A percentile compares a stretch with the other conserved stretches of the same genome.
Conservation (phyloP, 2,888 invertebrate genomes). For the Polymixis flavicincta region DNA sequence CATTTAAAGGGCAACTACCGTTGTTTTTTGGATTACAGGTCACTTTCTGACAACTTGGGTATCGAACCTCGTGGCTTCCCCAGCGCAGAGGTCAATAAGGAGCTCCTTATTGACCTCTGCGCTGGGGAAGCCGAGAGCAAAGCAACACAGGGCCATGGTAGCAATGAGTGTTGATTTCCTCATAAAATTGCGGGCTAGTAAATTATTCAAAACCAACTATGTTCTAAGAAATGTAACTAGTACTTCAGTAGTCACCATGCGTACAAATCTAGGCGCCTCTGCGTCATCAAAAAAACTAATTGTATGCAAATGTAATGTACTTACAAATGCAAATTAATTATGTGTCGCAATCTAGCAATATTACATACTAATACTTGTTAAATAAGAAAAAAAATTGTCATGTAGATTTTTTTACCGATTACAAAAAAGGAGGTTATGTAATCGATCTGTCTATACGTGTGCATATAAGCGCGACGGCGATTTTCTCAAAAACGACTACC, state of each 20-base stretch:
- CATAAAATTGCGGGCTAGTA: conserved; percentile 10
- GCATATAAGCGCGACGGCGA: no score
- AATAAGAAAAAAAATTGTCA: not conserved
- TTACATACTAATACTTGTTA: not conserved
- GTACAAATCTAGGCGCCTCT: conserved; percentile 52
- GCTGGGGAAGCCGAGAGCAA: no score
- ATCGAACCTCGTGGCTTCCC: no score
- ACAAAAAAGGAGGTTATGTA: not conserved
- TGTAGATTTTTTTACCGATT: not conserved
- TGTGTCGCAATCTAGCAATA: not conserved
- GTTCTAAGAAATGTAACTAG: conserved; percentile 48
- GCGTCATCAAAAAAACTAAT: conserved; percentile 56
- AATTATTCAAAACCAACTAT: conserved; percentile 26
- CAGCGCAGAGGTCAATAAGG: no score
- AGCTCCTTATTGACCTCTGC: no score
- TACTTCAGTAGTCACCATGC: conserved; percentile 23
- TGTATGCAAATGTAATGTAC: conserved; percentile 52
- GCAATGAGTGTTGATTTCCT: conserved; percentile 22
- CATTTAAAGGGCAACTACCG: not conserved
- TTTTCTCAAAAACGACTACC: not conserved
- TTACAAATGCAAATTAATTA: conserved; percentile 12
- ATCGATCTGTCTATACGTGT: not conserved
- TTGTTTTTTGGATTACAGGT: not conserved
- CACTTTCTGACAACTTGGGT: not conserved
- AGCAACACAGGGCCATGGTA: no score